Conservation (phyloP, 2,113 vertebrate species). For the Stigmatopora argus region DNA sequence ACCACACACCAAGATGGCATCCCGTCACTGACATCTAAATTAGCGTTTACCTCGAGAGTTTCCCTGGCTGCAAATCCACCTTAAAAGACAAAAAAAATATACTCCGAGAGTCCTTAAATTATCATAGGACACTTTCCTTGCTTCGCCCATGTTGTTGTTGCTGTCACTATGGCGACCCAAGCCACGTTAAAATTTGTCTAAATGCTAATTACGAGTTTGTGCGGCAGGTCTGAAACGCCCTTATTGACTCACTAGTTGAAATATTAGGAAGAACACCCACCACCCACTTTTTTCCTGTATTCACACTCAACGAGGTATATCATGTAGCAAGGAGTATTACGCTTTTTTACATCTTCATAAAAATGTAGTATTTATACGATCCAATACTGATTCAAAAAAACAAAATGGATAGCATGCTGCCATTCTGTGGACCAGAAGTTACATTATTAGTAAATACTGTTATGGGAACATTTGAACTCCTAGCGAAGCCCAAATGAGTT, state of each 20-base stretch:
- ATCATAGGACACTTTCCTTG: background rate
- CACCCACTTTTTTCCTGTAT: background rate
- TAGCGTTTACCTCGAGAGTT: slow-evolving; percentile 59
- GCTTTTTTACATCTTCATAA: background rate
- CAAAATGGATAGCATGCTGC: too few relatives aligned
- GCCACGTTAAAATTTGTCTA: background rate
- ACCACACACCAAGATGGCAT: slow-evolving; percentile 56
- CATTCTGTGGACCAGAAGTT: too few relatives aligned
- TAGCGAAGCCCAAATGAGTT: too few relatives aligned
- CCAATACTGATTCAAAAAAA: too few relatives aligned
- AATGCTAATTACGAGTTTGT: slow-evolving; percentile 2
- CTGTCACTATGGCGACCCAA: background rate
- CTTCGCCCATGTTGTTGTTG: background rate
- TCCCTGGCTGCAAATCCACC: slow-evolving; percentile 48
- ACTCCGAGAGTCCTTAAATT: slow-evolving; percentile 3
- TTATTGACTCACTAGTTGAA: background rate
- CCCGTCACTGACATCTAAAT: slow-evolving; percentile 62
- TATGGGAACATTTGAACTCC: too few relatives aligned
- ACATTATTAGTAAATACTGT: too few relatives aligned
- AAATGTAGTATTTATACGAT: too few relatives aligned
- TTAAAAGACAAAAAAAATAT: background rate
- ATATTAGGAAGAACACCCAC: background rate
- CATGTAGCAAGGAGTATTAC: background rate
- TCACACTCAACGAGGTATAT: background rate
- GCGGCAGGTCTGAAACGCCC: background rate